A percentile compares a stretch with the other conserved stretches of the same genome.
phyloP scores from a whole-genome alignment of 2,113 vertebrate species.

The Halichoerus grypus region DNA sequence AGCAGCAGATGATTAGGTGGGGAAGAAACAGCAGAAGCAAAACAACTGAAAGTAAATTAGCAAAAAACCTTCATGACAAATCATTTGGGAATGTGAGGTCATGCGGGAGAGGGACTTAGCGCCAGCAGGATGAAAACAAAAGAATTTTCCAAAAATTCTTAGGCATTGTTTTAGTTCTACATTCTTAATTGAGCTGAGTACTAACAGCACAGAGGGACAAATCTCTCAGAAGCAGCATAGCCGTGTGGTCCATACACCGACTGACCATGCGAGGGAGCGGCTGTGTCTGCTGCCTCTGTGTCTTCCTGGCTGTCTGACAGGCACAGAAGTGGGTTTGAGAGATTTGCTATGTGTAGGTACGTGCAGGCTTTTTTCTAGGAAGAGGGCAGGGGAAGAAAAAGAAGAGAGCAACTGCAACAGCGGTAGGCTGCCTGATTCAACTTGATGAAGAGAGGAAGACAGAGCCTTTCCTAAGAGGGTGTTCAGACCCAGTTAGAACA shows the following conservation, averaged over 20 bases:
- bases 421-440: background rate
- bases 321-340: background rate
- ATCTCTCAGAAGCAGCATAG: background rate
- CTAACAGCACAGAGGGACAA: background rate
- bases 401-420: background rate
- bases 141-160: constrained; percentile 43
- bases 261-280: background rate
- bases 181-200: background rate
- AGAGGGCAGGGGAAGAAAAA: background rate
- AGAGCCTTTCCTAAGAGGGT: background rate
- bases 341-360: background rate
- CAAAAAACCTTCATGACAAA: background rate
- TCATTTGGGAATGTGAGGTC: constrained; percentile 3
- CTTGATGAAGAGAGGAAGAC: background rate
- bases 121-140: constrained; percentile 29
- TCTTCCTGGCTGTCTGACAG: background rate
- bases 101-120: background rate
- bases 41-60: constrained; percentile 65
- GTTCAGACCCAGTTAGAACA: background rate
- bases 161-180: constrained; percentile 6
- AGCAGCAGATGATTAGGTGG: constrained; percentile 52
- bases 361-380: background rate
- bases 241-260: background rate
- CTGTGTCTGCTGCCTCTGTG: background rate
- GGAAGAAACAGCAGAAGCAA: constrained; percentile 32